Conservation (phyloP, 2,797 vertebrate species). For the Sebastes hopkinsi region DNA sequence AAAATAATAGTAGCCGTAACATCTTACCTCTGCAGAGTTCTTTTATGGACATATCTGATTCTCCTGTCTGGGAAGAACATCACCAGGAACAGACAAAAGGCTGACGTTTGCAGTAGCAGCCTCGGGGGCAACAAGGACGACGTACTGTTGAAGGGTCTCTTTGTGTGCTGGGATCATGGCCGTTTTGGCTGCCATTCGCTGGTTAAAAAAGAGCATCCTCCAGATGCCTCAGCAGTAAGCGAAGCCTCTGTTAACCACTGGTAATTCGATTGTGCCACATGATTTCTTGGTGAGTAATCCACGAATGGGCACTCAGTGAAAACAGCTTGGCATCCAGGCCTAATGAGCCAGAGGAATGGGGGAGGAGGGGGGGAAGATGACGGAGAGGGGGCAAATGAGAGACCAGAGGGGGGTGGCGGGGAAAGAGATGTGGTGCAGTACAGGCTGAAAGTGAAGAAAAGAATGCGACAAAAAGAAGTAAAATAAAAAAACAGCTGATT, state of each 20-base stretch:
- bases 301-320: constrained; percentile 68
- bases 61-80: constrained; percentile 27
- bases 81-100: constrained; percentile 29
- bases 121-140: constrained; percentile 39
- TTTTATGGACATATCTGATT: constrained; percentile 3
- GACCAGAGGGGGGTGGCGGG: neutral
- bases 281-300: constrained; percentile 79
- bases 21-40: constrained; percentile 3
- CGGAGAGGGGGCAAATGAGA: neutral
- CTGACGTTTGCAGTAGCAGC: constrained; percentile 26
- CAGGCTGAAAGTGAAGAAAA: constrained; percentile 6
- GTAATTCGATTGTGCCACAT: constrained; percentile 78
- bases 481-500: constrained; percentile 13
- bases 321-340: constrained; percentile 64
- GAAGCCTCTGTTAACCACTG: constrained; percentile 67
- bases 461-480: constrained; percentile 1
- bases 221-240: constrained; percentile 75
- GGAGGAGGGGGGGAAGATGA: neutral
- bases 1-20: constrained; percentile 11
- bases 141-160: constrained; percentile 67
- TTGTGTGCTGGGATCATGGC: constrained; percentile 71
- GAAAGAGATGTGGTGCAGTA: neutral
- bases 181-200: constrained; percentile 50
- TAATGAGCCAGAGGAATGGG: constrained; percentile 51
- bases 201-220: constrained; percentile 76